Base-by-base conservation (phyloP, 2,797 vertebrate species). In the Peromyscus aztecus region DNA sequence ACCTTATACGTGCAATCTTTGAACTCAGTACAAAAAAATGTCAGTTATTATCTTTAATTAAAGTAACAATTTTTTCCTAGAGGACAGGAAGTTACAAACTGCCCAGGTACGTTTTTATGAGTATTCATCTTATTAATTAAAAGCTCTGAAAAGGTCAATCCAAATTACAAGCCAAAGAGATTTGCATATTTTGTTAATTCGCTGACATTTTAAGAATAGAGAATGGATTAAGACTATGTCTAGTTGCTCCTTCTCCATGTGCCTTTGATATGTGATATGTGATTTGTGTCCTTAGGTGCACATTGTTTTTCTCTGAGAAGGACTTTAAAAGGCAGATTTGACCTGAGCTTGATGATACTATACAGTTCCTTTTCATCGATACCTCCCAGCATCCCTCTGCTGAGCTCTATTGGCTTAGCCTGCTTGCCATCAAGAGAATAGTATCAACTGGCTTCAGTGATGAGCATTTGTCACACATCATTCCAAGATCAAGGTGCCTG, bases 31-130 rank as follows among this genome's bases (percentile, higher is more conserved):
- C 63, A 90, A 77, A 12, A 94, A 77, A 4, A 43, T 9, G 37
- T 49, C 55, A 92, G 52, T 76, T 61, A 29, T 10, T 89, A 46
- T 85, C 24, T 81, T 57, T 85, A 95, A 86, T 94, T 37, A 93
- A 83, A 65, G 5, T 13, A 71, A 82, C 82, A 31, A 43, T 83
- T 92, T n/a, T 78, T 92, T 78, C 23, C 40, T 90, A 92, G 49
- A 96, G 75, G 40, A 82, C 43, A 91, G 65, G 92, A 93, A 77
- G 52, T 52, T 95, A 55, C 93, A 95, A 93, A 57, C n/a, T 5
- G 6, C n/a, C 59, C 24, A 84, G 81, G n/a, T 75, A 37, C 52
- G n/a, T 85, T 85, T 89, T 92, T 65, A 43, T 29, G 46, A 93
- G 37, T 29, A n/a, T 93, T 91, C 84, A 71, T 61, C 24, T 95